These are phyloP conservation scores for Goniozus legneri DNA, from an alignment of 1,140 invertebrate species.

Conservation along the genomic window DNA sequence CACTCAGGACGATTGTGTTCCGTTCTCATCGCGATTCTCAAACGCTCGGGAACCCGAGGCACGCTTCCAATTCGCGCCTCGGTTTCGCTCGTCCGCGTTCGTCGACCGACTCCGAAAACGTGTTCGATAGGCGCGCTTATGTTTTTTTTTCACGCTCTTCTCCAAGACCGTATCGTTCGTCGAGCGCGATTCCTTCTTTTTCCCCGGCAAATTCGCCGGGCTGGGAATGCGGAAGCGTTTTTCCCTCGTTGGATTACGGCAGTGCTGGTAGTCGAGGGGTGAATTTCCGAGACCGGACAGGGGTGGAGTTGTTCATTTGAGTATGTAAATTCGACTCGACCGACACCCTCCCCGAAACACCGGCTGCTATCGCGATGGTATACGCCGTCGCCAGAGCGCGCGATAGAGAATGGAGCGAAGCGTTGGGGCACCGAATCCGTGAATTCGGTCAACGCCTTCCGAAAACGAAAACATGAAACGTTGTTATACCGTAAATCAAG, in stretches of 20 bases:
- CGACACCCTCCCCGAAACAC: background rate
- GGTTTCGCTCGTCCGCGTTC: too few relatives aligned
- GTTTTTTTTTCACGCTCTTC: too few relatives aligned
- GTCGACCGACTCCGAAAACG: too few relatives aligned
- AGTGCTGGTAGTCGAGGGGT: too few relatives aligned
- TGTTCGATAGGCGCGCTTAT: too few relatives aligned
- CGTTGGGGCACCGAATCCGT: constrained; percentile 19
- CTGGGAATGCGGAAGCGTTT: too few relatives aligned
- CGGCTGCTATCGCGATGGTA: background rate
- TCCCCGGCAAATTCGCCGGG: too few relatives aligned
- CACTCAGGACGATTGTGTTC: constrained; percentile 22
- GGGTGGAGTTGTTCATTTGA: constrained; percentile 14
- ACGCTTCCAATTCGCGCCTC: constrained; percentile 6
- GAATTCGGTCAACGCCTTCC: constrained; percentile 4
- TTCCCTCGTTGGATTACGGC: too few relatives aligned
- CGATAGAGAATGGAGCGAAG: too few relatives aligned
- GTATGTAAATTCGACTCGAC: constrained; percentile 11
- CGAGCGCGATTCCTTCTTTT: too few relatives aligned
- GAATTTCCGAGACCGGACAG: background rate
- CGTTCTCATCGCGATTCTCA: constrained; percentile 22
- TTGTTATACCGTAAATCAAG: constrained; percentile 23
- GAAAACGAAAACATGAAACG: constrained; percentile 2
- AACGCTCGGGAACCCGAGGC: background rate
- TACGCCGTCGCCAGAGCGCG: too few relatives aligned
- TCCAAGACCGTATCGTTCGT: too few relatives aligned